Percentiles rank a stretch among this genome's conserved stretches.
These are phyloP conservation scores for Chiridota heheva DNA, from an alignment of 35 echinoderm and acorn worm genomes.

Conservation along the genomic window DNA sequence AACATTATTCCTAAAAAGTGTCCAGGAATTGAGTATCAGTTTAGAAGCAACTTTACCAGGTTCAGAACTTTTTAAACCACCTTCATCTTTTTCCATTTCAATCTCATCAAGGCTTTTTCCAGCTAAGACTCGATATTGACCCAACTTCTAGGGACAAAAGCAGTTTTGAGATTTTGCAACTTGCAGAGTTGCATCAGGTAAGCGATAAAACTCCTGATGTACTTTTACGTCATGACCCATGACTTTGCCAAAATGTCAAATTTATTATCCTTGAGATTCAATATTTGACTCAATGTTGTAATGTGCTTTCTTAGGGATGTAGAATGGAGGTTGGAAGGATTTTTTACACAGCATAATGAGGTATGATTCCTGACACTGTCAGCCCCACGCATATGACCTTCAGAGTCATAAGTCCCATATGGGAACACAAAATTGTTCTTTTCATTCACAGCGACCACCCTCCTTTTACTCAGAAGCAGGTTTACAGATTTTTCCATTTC, in stretches of 20 bases:
- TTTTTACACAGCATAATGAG: constrained; percentile 16
- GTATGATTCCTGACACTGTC: constrained; percentile 38
- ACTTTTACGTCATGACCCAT: constrained; percentile 59
- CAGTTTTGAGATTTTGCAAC: constrained; percentile 72
- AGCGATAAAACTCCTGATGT: constrained; percentile 61
- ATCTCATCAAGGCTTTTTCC: constrained; percentile 33
- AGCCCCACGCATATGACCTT: constrained; percentile 46
- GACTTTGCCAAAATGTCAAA: constrained; percentile 70
- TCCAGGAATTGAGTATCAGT: too few relatives aligned
- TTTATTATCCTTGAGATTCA: constrained; percentile 77
- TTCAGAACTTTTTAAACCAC: too few relatives aligned
- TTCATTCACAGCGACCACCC: constrained; percentile 12
- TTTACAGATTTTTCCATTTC: constrained; percentile 50
- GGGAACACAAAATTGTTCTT: constrained; percentile 57
- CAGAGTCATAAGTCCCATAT: constrained; percentile 21
- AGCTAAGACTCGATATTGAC: not conserved
- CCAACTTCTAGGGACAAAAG: constrained; percentile 70
- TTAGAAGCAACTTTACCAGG: too few relatives aligned
- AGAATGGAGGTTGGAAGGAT: constrained; percentile 47
- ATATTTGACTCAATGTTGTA: constrained; percentile 65
- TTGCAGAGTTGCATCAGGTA: constrained; percentile 64
- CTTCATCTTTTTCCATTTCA: constrained; percentile 30
- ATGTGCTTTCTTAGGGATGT: constrained; percentile 79
- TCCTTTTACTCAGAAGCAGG: constrained; percentile 33
- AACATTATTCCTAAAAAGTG: too few relatives aligned